Percentiles rank a stretch among this genome's conserved stretches.
Conservation (phyloP, 2,113 vertebrate genomes). For the Pterocles gutturalis region DNA sequence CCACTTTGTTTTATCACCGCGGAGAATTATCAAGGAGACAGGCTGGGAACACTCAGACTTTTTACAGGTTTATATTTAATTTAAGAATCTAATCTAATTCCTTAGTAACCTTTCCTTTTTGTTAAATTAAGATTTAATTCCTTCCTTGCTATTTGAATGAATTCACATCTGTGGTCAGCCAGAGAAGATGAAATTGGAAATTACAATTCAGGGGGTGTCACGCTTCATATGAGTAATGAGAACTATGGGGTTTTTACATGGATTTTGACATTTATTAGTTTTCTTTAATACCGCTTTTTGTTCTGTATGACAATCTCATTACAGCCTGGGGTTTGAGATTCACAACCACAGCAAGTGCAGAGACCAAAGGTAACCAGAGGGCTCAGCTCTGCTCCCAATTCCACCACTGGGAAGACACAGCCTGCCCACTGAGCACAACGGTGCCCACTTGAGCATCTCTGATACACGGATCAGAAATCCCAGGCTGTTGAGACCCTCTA, state of each 20-base stretch:
- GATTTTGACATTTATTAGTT: background rate
- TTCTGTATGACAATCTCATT: background rate
- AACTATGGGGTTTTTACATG: background rate
- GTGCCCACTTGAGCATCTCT: rapidly evolving
- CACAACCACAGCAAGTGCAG: rapidly evolving
- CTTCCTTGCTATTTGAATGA: background rate
- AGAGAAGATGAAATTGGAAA: slow-evolving; percentile 5
- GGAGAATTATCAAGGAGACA: background rate
- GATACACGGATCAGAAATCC: background rate
- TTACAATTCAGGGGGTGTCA: background rate
- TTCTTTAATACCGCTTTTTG: background rate
- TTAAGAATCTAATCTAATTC: slow-evolving; percentile 44
- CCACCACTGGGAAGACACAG: background rate
- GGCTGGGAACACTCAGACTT: background rate
- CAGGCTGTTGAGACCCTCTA: background rate
- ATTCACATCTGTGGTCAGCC: background rate
- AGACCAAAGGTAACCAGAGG: background rate
- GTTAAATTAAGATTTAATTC: slow-evolving; percentile 24
- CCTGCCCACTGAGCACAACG: too few species aligned
- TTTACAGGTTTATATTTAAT: slow-evolving; percentile 22
- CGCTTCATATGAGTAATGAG: background rate
- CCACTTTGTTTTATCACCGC: background rate
- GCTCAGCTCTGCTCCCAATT: background rate
- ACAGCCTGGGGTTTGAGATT: background rate
- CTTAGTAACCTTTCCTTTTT: background rate